Base-by-base conservation (phyloP, 2,888 invertebrate species). In the Podotricha telesiphe region DNA sequence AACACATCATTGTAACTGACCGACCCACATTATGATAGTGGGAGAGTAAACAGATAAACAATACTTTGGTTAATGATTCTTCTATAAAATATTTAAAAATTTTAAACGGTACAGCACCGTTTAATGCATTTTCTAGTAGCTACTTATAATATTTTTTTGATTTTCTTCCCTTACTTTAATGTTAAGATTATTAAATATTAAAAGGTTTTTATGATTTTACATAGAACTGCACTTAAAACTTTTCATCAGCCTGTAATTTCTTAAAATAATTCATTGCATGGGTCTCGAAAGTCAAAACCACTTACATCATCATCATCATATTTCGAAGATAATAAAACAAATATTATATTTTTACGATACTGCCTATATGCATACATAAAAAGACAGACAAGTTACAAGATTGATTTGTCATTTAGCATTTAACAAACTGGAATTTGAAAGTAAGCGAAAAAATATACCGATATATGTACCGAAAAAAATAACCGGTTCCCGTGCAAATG, bases 21-120 rank as follows among this genome's bases (percentile, higher is more conserved):
- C 58, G 65, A 69, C 69, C 69, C 51, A 28, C 47, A 22, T 45
- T 45, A 47, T 65, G 61, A 62, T 69, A 56, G 53, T 55, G 40
- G 28, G 48, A 61, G 40, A 53, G 48, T 61, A 42, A 65, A 53
- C 37, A 40, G 59, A 53, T 55, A 55, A 20, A 5, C 42, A 20
- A 61, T 22, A 15, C 47, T 34, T 37, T 37, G 0, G 5, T n/a
- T 61, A 17, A 42, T n/a, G 1, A 6, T 22, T 22, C 22, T 10
- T 22, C 6, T 22, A 40, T 13, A 45, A 0, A 45, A 28, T 47
- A 42, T 45, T 45, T 42, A 0, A 53, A 28, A 53, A 1, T 51
- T 51, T 51, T 28, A 20, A 20, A 48, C 11, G 11, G 48, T 10
- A 11, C 1, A 28, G 6, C 6, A 28, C 2, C 28, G n/a, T 28